Evolutionary conservation across 2,113 vertebrate species (phyloP).

Genomic region (Phyllostomus hastatus): DNA sequence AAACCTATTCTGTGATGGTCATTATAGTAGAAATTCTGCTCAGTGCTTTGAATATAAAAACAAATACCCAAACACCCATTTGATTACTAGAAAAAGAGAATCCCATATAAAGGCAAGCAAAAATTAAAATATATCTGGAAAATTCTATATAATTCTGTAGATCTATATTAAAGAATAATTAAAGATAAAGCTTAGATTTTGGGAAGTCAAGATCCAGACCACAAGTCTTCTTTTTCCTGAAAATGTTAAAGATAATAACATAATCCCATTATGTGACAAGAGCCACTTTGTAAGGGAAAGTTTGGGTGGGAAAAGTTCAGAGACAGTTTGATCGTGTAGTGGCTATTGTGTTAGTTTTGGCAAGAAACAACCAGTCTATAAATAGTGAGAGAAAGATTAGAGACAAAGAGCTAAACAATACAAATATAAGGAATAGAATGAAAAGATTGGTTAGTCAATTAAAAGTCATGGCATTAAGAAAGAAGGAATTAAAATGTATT

Average conservation of each 20-base stretch:
- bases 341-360: neutral
- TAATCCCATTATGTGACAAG: neutral
- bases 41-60: neutral
- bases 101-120: neutral
- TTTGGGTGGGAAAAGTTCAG: neutral
- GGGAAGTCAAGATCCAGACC: neutral
- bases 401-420: neutral
- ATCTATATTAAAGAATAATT: neutral
- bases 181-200: neutral
- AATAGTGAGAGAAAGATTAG: neutral
- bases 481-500: neutral
- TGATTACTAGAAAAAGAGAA: neutral
- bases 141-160: neutral
- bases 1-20: neutral
- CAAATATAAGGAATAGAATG: neutral
- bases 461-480: neutral
- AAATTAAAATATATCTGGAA: neutral
- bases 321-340: neutral
- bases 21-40: neutral
- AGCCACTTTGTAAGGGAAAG: neutral
- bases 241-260: neutral
- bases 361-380: neutral
- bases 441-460: neutral
- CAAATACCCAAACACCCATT: neutral
- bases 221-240: neutral